phyloP scores from a whole-genome alignment of 2,888 invertebrate genomes.

The Anticlea derivata region DNA sequence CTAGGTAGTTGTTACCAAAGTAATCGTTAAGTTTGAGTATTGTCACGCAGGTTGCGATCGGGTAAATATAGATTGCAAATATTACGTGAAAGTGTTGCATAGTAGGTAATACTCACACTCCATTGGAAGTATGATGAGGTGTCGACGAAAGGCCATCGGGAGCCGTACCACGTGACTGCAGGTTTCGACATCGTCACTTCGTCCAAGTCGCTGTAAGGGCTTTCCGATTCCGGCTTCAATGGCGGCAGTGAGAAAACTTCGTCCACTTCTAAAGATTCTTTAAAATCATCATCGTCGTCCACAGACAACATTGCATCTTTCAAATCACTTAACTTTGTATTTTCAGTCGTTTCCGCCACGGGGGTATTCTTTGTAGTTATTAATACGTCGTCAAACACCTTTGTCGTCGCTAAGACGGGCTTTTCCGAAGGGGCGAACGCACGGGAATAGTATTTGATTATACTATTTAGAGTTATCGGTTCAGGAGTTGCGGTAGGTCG shows the following conservation, averaged over 20 bases:
- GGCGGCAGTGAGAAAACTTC: constrained; percentile 77
- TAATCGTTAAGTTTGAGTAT: constrained; percentile 42
- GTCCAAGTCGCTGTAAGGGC: constrained; percentile 58
- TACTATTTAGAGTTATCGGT: constrained; percentile 59
- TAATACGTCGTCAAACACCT: constrained; percentile 64
- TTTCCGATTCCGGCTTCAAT: constrained; percentile 61
- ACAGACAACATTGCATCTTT: constrained; percentile 73
- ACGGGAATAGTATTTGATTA: constrained; percentile 64
- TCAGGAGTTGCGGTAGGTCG: constrained; percentile 68
- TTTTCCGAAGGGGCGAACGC: constrained; percentile 57
- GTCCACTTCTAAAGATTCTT: constrained; percentile 74
- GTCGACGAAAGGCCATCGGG: constrained; percentile 86
- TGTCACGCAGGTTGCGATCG: constrained; percentile 45
- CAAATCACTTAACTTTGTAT: constrained; percentile 64
- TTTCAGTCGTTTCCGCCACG: constrained; percentile 56
- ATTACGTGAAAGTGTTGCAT: constrained; percentile 43
- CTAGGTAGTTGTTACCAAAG: constrained; percentile 45
- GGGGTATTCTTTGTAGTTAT: constrained; percentile 67
- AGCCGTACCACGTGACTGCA: constrained; percentile 83
- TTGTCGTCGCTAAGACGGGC: constrained; percentile 55
- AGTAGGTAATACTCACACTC: constrained; percentile 78
- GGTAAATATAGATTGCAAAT: constrained; percentile 38
- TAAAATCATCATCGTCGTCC: constrained; percentile 77
- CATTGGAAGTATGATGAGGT: constrained; percentile 87
- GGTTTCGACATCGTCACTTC: constrained; percentile 75